phyloP scores from a whole-genome alignment of 2,113 vertebrate genomes.

The Poicephalus meyeri region DNA sequence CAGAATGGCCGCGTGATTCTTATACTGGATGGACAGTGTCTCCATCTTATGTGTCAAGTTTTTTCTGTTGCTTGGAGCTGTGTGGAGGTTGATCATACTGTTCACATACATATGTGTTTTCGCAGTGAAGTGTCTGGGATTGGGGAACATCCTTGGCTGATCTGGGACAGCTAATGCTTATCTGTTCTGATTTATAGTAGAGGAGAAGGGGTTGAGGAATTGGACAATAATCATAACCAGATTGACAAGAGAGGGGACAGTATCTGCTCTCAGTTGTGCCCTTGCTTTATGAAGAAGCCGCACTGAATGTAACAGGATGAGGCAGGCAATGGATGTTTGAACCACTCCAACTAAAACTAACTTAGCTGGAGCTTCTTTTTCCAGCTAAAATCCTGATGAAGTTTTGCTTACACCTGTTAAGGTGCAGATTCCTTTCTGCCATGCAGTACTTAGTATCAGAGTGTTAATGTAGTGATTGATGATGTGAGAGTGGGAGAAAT shows the following conservation, averaged over 20 bases:
- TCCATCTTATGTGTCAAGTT: background rate
- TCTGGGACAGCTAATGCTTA: background rate
- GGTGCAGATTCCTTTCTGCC: background rate
- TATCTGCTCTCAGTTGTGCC: background rate
- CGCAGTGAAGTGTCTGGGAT: background rate
- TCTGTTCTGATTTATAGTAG: background rate
- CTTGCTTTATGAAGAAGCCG: background rate
- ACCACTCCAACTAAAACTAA: background rate
- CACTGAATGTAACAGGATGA: background rate
- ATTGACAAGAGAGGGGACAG: background rate
- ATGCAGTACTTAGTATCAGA: too few relatives aligned
- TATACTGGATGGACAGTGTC: background rate
- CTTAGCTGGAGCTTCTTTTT: background rate
- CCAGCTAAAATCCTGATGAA: background rate
- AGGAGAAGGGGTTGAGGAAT: background rate
- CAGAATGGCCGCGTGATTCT: background rate
- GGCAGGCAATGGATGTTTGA: background rate
- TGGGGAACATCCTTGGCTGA: background rate
- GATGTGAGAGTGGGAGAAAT: background rate
- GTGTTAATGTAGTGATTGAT: rapidly evolving
- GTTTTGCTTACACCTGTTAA: background rate
- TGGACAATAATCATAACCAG: background rate
- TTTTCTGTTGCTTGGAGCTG: background rate
- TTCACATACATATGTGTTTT: background rate
- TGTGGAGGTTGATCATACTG: rapidly evolving